phyloP scores from a whole-genome alignment of 2,888 invertebrate species.

The Chymomyza procnemis region DNA sequence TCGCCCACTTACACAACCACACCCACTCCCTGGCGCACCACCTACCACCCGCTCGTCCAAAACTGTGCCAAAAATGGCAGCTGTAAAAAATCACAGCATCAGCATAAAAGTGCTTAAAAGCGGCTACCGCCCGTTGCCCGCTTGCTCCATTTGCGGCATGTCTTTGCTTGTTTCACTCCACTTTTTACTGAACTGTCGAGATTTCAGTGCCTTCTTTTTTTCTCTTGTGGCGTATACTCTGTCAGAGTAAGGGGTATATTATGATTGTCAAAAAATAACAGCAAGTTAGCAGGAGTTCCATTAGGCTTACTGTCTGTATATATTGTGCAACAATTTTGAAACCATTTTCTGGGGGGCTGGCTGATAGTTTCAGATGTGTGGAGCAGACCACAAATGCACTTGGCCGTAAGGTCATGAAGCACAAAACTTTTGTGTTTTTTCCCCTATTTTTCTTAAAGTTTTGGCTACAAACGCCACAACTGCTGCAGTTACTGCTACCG shows the following conservation, averaged over 20 bases:
- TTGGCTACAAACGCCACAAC: no score
- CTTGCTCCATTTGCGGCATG: conserved; percentile 20
- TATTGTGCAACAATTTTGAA: no score
- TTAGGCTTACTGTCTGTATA: no score
- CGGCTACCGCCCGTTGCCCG: conserved; percentile 54
- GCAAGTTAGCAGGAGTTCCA: no score
- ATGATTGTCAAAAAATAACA: not conserved
- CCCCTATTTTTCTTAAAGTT: no score
- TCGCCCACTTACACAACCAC: not conserved
- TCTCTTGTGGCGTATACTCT: conserved; percentile 6
- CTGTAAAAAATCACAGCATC: conserved; percentile 74
- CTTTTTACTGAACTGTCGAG: conserved; percentile 38
- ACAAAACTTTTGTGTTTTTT: no score
- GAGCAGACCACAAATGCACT: no score
- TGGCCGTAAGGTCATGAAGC: no score
- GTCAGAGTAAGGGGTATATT: not conserved
- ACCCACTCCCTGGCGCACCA: not conserved
- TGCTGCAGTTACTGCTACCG: no score
- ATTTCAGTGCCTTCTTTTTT: conserved; percentile 8
- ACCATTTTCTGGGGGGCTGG: no score
- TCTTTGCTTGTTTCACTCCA: conserved; percentile 50
- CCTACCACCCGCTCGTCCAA: not conserved
- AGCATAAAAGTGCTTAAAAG: conserved; percentile 72
- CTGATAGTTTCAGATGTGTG: no score
- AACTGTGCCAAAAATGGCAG: conserved; percentile 56